A percentile compares a stretch with the other conserved stretches of the same genome.
Evolutionary conservation across 2,888 invertebrate genomes (phyloP).

Genomic region (Eulithis testata): DNA sequence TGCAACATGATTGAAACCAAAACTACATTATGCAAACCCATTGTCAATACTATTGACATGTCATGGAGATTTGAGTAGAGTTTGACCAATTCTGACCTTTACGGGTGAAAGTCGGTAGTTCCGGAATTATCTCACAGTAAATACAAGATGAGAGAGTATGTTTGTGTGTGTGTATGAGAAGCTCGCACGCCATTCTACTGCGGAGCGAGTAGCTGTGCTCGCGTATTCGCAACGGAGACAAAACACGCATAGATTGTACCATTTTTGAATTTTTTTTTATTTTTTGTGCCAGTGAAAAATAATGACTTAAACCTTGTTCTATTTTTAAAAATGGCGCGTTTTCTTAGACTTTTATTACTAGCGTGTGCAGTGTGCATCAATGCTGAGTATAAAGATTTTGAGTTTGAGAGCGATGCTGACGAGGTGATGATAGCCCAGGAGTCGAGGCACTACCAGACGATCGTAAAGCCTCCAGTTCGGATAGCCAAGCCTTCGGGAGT

Average conservation of each 20-base stretch:
- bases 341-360: constrained; percentile 50
- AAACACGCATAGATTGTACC: constrained; percentile 47
- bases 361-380: constrained; percentile 47
- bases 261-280: constrained; percentile 29
- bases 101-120: constrained; percentile 76
- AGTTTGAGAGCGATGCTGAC: constrained; percentile 63
- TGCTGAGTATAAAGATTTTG: constrained; percentile 67
- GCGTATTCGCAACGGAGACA: constrained; percentile 56
- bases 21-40: constrained; percentile 46
- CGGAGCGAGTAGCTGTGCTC: constrained; percentile 63
- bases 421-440: constrained; percentile 80
- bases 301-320: constrained; percentile 28
- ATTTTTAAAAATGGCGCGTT: constrained; percentile 56
- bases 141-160: constrained; percentile 65
- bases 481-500: constrained; percentile 68
- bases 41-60: constrained; percentile 47
- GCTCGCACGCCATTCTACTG: constrained; percentile 65
- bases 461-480: constrained; percentile 67
- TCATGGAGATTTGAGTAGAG: constrained; percentile 51
- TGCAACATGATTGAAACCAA: not conserved
- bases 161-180: constrained; percentile 61
- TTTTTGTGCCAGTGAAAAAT: constrained; percentile 31
- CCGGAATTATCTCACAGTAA: constrained; percentile 78
- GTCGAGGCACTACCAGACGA: constrained; percentile 70
- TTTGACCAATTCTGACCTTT: constrained; percentile 64